Evolutionary conservation across 2,113 vertebrate species (phyloP).

Genomic region (Thomomys bottae): DNA sequence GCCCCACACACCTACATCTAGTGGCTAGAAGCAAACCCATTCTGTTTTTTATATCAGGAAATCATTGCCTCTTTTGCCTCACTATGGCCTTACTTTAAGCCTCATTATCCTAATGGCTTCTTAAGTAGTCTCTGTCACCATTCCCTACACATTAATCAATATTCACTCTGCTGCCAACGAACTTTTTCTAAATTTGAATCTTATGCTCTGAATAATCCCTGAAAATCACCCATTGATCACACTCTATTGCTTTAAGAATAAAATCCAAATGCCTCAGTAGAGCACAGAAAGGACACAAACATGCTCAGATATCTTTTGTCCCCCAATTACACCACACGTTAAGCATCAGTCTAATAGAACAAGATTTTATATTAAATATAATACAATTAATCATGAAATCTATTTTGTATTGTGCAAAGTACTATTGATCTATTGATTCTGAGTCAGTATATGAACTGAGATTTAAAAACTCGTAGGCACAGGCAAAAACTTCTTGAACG

Average conservation of each 20-base stretch:
- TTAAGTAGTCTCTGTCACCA: slow-evolving; percentile 3
- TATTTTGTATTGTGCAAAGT: slow-evolving; percentile 35
- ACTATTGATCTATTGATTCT: slow-evolving; percentile 45
- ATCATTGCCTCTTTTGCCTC: background rate
- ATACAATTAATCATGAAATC: slow-evolving; percentile 31
- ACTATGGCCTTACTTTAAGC: background rate
- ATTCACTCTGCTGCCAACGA: background rate
- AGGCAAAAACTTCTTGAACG: no score
- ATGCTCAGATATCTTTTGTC: background rate
- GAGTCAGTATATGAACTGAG: background rate
- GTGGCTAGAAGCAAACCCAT: background rate
- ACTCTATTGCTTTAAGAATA: slow-evolving; percentile 6
- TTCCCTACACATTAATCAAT: background rate
- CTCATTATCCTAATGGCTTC: slow-evolving; percentile 33
- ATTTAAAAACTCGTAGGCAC: slow-evolving; percentile 40
- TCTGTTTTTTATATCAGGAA: background rate
- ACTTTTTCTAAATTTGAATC: background rate
- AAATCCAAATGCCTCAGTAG: slow-evolving; percentile 24
- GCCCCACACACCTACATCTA: background rate
- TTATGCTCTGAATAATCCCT: background rate
- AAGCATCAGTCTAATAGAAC: slow-evolving; percentile 13
- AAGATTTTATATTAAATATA: slow-evolving; percentile 38
- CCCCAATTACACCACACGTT: background rate
- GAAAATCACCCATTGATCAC: slow-evolving; percentile 1
- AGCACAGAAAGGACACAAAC: background rate